These are phyloP conservation scores for Telmatochromis sp. DNA, from an alignment of 2,113 vertebrate species.

Conservation along the genomic window DNA sequence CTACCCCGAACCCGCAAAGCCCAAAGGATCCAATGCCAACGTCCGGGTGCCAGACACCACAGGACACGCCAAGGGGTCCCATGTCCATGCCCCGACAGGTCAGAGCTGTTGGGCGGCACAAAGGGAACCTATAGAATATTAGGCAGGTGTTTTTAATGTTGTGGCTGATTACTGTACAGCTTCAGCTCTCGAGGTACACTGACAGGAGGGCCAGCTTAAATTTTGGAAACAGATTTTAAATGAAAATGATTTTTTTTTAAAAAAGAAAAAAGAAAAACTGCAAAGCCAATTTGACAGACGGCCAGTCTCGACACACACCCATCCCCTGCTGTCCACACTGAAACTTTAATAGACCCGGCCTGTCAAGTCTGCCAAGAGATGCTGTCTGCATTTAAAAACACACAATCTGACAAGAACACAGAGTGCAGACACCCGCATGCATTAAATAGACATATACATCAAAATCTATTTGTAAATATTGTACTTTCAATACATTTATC, in stretches of 20 bases:
- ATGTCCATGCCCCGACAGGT: not conserved
- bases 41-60: not conserved
- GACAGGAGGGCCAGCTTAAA: not conserved
- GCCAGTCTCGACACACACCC: not conserved
- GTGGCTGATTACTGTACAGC: not conserved
- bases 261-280: not conserved
- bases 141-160: not conserved
- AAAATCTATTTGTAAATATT: not conserved
- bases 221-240: not conserved
- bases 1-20: not conserved
- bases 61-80: not conserved
- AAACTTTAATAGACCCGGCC: constrained; percentile 5
- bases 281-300: not conserved
- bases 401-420: not conserved
- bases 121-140: not conserved
- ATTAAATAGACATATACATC: not conserved
- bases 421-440: not conserved
- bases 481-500: not conserved
- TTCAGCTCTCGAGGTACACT: not conserved
- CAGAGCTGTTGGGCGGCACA: not conserved
- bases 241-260: not conserved
- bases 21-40: not conserved
- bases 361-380: constrained; percentile 4
- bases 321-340: not conserved
- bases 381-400: constrained; percentile 2